These are phyloP conservation scores for Scomber japonicus DNA, from an alignment of 2,113 vertebrate genomes.

Conservation along the genomic window DNA sequence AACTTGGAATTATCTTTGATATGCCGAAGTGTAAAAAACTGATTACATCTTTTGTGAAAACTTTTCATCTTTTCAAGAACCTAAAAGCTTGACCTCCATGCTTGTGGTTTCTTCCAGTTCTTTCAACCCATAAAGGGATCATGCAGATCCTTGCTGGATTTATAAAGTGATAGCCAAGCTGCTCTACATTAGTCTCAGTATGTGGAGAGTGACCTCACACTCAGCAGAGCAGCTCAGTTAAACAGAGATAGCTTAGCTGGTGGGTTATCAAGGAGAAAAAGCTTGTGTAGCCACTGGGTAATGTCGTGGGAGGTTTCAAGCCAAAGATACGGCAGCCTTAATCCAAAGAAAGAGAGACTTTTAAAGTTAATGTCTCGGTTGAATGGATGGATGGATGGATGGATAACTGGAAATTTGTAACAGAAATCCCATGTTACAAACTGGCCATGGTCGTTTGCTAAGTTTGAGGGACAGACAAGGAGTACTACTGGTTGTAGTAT, in stretches of 20 bases:
- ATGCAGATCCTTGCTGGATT: background rate
- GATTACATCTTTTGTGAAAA: background rate
- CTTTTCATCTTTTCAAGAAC: background rate
- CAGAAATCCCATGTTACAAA: too few relatives aligned
- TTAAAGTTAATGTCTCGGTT: background rate
- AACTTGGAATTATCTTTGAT: too few relatives aligned
- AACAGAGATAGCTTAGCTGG: constrained; percentile 18
- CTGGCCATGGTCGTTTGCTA: too few relatives aligned
- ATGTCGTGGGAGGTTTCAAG: constrained; percentile 5
- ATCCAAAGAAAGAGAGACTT: constrained; percentile 5
- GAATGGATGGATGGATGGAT: background rate
- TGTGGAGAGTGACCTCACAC: constrained; percentile 25
- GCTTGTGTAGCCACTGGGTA: constrained; percentile 16
- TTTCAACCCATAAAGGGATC: constrained; percentile 12
- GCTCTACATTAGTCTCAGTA: constrained; percentile 36
- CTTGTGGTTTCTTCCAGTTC: background rate
- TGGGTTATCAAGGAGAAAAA: constrained; percentile 5
- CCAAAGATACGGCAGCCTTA: constrained; percentile 15
- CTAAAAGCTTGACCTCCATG: background rate
- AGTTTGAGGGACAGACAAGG: too few relatives aligned
- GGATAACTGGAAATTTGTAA: too few relatives aligned
- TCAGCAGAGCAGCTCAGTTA: constrained; percentile 35
- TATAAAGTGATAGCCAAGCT: background rate
- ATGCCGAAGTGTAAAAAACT: too few relatives aligned
- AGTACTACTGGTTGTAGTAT: too few relatives aligned